Evolutionary conservation across 2,797 vertebrate species (phyloP), one percentile per base, ranked within the genome.

Genomic region (Aeoliscus strigatus): DNA sequence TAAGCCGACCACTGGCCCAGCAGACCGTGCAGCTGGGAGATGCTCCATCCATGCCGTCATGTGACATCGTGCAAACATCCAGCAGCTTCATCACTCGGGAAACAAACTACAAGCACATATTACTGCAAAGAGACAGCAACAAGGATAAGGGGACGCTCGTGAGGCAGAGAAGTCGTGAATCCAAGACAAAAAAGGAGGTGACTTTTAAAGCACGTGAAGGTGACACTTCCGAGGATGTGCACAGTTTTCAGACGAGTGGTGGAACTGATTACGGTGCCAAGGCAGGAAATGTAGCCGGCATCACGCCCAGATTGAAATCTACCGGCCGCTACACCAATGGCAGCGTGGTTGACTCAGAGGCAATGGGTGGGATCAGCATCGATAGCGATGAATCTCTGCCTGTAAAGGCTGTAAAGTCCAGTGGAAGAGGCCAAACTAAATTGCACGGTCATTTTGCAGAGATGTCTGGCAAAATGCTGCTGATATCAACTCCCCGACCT

Each of bases 341-440:
- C 27, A 90, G 87, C 1, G 84, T 90, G 55, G 87, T 89, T 1
- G 87, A 88, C 51, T 86, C 87, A 0, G 83, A 86, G 39, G 81
- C 81, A 0, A 86, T 88, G 0, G 87, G 87, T 1, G 87, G 87
- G 29, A 88, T 90, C 39, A 86, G 80, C 14, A 41, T 82, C 5
- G 79, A 80, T 14, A 60, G 41, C 7, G 78, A 79, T 11, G 80
- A 82, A 5, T 35, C 51, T 4, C 77, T 56, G 18, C 42, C 66
- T 2, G 31, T 10, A 10, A 63, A 33, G 14, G 30, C 6, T 11
- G 40, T 11, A 9, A 12, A 32, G 14, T 70, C 59, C 38, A 21
- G 25, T 8, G 50, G 39, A 55, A 51, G 24, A 44, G 54, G 55
- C 27, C 53, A 48, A 56, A 44, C 25, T 25, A 60, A 52, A 55